Percentiles rank a stretch among this genome's conserved stretches.
Conservation (phyloP, 2,888 invertebrate genomes). For the Hemaris fuciformis region DNA sequence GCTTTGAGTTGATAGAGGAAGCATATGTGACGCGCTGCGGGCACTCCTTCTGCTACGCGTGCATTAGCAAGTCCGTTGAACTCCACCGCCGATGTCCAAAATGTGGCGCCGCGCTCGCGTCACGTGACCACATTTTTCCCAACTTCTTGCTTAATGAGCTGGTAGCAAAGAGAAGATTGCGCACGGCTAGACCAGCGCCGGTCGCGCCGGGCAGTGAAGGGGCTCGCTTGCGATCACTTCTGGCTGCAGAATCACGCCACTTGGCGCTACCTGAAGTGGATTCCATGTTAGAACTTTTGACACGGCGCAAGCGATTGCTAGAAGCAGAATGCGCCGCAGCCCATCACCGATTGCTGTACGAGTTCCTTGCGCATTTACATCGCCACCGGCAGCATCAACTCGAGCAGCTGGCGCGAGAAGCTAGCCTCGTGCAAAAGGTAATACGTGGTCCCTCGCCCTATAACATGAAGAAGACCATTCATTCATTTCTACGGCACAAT, state of each 20-base stretch:
- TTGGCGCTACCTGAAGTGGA: conserved; percentile 90
- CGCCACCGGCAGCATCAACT: conserved; percentile 85
- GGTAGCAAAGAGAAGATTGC: conserved; percentile 29
- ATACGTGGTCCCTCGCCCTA: not conserved
- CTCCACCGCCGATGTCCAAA: conserved; percentile 90
- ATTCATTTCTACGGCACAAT: not conserved
- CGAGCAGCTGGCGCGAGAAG: conserved; percentile 81
- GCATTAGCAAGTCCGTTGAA: conserved; percentile 93
- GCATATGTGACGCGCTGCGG: conserved; percentile 96
- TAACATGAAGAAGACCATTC: not conserved
- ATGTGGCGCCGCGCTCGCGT: conserved; percentile 87
- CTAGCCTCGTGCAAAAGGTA: conserved; percentile 83
- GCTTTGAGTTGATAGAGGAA: conserved; percentile 93
- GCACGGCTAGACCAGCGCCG: conserved; percentile 17
- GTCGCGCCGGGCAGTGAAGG: conserved; percentile 35
- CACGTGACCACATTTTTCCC: conserved; percentile 89
- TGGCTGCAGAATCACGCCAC: conserved; percentile 86
- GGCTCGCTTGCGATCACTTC: conserved; percentile 80
- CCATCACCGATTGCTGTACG: conserved; percentile 90
- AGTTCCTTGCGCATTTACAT: conserved; percentile 90
- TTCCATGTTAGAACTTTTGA: conserved; percentile 89
- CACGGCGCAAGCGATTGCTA: conserved; percentile 88
- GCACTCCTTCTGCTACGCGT: conserved; percentile 94
- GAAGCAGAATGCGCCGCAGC: conserved; percentile 91
- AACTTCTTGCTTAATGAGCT: conserved; percentile 93